phyloP scores from a whole-genome alignment of 2,113 vertebrate genomes.

The Tyrannus savana region DNA sequence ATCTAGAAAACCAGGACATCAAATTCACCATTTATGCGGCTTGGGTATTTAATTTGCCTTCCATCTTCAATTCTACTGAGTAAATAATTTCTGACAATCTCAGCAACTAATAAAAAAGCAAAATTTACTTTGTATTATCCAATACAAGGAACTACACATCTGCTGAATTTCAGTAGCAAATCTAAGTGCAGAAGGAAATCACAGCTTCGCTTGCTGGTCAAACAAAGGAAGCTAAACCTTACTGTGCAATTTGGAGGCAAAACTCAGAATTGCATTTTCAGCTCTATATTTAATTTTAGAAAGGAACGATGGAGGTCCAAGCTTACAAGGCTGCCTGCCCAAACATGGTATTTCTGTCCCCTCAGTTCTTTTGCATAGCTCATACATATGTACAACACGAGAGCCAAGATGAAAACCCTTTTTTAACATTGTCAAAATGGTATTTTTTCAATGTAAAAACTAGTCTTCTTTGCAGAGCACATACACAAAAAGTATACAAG shows the following conservation, averaged over 20 bases:
- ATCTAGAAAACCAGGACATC: not conserved
- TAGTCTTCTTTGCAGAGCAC: not conserved
- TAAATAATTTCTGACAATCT: not conserved
- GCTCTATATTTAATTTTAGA: not conserved
- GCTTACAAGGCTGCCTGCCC: not conserved
- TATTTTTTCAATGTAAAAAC: not conserved
- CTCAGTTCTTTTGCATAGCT: not conserved
- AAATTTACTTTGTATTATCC: not conserved
- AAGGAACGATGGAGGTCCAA: not conserved
- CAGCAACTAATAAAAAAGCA: not conserved
- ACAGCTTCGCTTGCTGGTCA: not conserved
- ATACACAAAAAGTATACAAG: not conserved
- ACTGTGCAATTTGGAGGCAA: not conserved
- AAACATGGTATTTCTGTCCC: not conserved
- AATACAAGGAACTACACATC: not conserved
- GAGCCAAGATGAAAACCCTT: not conserved
- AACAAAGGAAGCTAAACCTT: not conserved
- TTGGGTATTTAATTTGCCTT: not conserved
- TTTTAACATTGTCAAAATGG: not conserved
- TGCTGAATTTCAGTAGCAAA: not conserved
- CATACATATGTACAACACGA: not conserved
- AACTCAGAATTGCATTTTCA: not conserved
- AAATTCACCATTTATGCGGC: not conserved
- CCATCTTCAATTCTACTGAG: not conserved
- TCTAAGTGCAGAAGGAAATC: not conserved